phyloP scores from a whole-genome alignment of 2,113 vertebrate genomes.

The Polyodon spathula region DNA sequence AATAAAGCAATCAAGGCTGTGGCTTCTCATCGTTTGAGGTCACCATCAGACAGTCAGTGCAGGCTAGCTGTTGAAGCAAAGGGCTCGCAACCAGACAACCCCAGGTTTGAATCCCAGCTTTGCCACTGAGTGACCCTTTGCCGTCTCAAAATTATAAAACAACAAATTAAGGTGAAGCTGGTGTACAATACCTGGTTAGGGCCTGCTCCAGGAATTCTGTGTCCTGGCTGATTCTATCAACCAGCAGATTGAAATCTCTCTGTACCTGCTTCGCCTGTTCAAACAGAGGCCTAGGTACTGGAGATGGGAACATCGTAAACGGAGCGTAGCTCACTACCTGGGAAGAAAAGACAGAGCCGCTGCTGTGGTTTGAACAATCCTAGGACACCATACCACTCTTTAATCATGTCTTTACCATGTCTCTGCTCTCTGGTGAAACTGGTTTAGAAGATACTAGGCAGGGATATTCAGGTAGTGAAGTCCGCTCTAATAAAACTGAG shows the following conservation, averaged over 20 bases:
- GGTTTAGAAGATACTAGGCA: no score
- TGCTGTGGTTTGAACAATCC: background rate
- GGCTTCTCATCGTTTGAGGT: no score
- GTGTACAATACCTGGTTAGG: slow-evolving; percentile 64
- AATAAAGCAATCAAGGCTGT: no score
- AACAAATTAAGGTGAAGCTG: background rate
- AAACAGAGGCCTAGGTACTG: slow-evolving; percentile 63
- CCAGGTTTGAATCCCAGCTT: no score
- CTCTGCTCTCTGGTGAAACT: no score
- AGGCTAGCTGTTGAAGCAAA: no score
- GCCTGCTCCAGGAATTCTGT: slow-evolving; percentile 65
- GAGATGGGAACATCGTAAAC: slow-evolving; percentile 77
- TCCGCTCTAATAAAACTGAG: no score
- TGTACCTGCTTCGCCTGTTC: slow-evolving; percentile 76
- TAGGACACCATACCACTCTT: background rate
- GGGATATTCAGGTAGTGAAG: no score
- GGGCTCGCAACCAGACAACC: background rate
- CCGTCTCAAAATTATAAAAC: no score
- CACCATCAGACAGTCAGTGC: no score
- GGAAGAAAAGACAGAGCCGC: slow-evolving; percentile 5
- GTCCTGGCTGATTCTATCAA: slow-evolving; percentile 80
- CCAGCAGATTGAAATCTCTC: slow-evolving; percentile 75
- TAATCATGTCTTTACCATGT: background rate
- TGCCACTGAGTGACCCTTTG: no score
- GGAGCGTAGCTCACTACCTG: slow-evolving; percentile 81